Evolutionary conservation across 2,113 vertebrate genomes (phyloP).

Genomic region (Gopherus flavomarginatus): DNA sequence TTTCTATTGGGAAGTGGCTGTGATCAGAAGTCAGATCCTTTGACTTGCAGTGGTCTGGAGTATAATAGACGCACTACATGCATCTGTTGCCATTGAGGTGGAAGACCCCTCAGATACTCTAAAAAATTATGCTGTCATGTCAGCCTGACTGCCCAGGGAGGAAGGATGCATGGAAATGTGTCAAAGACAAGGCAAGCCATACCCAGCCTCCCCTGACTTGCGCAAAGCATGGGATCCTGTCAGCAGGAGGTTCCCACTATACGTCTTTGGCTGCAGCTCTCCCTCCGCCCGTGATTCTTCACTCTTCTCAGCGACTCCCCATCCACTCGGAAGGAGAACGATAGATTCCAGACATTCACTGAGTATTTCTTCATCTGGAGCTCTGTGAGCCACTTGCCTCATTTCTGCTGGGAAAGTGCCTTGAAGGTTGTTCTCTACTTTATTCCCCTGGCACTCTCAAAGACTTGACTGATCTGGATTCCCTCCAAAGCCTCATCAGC

Average conservation of each 20-base stretch:
- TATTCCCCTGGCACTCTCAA: constrained; percentile 14
- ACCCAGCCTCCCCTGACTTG: not conserved
- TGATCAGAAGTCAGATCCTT: fast-evolving
- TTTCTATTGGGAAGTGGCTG: not conserved
- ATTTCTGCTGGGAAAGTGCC: constrained; percentile 56
- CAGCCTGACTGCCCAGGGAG: not conserved
- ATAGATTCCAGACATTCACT: constrained; percentile 53
- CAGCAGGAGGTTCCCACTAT: constrained; percentile 67
- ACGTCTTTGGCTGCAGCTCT: constrained; percentile 54
- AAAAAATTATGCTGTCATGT: not conserved
- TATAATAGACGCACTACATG: not conserved
- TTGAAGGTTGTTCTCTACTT: constrained; percentile 43
- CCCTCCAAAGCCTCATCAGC: constrained; percentile 56
- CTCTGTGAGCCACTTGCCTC: constrained; percentile 39
- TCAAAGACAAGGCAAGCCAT: constrained; percentile 30
- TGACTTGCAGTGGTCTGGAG: not conserved
- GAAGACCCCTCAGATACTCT: not conserved
- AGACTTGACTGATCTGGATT: constrained; percentile 37
- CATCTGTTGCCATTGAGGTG: not conserved
- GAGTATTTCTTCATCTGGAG: not conserved
- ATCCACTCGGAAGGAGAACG: not conserved
- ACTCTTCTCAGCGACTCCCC: constrained; percentile 50
- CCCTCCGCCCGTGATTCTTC: not conserved
- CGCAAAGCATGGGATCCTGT: constrained; percentile 66
- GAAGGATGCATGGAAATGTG: constrained; percentile 42